Evolutionary conservation across 2,888 invertebrate genomes (phyloP).

Genomic region (Caenorhabditis parvicauda): DNA sequence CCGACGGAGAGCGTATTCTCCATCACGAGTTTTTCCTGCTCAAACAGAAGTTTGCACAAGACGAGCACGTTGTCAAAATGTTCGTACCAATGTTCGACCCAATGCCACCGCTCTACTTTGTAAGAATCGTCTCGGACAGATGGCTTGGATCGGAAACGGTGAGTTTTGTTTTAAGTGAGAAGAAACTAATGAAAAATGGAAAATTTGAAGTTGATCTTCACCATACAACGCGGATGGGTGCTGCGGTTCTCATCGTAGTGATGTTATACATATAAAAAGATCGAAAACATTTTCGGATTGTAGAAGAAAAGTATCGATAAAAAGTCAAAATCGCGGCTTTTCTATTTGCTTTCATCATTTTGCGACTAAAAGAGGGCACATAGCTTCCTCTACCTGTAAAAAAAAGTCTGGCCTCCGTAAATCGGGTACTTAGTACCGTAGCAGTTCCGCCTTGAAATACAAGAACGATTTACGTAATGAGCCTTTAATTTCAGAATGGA

Average conservation of each 20-base stretch:
- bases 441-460: too few species aligned
- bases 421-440: too few species aligned
- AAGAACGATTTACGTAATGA: too few species aligned
- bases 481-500: too few species aligned
- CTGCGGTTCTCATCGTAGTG: neutral
- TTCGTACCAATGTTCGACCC: slow-evolving; percentile 98
- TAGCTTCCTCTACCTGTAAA: too few species aligned
- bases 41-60: slow-evolving; percentile 84
- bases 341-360: too few species aligned
- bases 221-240: neutral
- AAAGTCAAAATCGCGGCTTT: too few species aligned
- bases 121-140: slow-evolving; percentile 70
- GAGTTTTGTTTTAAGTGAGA: slow-evolving; percentile 64
- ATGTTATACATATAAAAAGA: neutral
- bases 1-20: slow-evolving; percentile 73
- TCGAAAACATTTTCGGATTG: too few species aligned
- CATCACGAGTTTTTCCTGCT: slow-evolving; percentile 94
- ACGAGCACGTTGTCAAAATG: slow-evolving; percentile 94
- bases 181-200: slow-evolving; percentile 86
- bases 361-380: too few species aligned
- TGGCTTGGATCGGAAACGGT: slow-evolving; percentile 66
- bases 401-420: too few species aligned
- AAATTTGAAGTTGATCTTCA: slow-evolving; percentile 73
- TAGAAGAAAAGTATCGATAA: too few species aligned
- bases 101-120: slow-evolving; percentile 93